Percentiles rank a stretch among this genome's conserved stretches.
These are phyloP conservation scores for Aulostomus chinensis DNA, from an alignment of 2,797 vertebrate genomes.

Conservation along the genomic window DNA sequence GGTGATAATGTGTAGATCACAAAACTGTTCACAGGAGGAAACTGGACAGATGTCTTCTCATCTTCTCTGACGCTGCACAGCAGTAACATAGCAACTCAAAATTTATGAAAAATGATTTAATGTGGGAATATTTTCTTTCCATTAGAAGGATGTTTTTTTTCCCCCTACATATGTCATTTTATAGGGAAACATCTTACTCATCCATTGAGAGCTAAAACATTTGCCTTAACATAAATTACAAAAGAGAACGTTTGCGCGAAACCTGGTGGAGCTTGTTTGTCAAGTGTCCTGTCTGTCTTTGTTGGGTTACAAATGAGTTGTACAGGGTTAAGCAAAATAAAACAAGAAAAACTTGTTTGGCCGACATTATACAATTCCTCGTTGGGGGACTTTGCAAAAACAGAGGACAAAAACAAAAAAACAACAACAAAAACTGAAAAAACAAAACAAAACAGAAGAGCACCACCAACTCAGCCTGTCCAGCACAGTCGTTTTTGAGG, in stretches of 20 bases:
- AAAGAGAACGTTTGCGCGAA: not conserved
- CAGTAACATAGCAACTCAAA: not conserved
- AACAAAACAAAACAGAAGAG: slow-evolving; percentile 18
- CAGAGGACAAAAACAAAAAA: too few species aligned
- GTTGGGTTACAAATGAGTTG: not conserved
- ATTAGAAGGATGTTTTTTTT: not conserved
- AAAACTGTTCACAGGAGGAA: slow-evolving; percentile 14
- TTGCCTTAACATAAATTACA: slow-evolving; percentile 1
- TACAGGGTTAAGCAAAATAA: not conserved
- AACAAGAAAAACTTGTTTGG: slow-evolving; percentile 5
- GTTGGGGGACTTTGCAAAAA: too few species aligned
- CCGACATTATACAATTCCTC: too few species aligned
- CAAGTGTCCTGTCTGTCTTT: not conserved
- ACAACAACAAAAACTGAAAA: too few species aligned
- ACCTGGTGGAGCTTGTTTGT: not conserved
- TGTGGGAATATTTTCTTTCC: too few species aligned
- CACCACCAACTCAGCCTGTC: slow-evolving; percentile 18
- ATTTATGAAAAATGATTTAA: not conserved
- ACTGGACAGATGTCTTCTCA: slow-evolving; percentile 1
- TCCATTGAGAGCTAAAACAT: slow-evolving; percentile 6
- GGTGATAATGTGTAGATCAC: slow-evolving; percentile 16
- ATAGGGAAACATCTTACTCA: not conserved
- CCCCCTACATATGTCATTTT: too few species aligned
- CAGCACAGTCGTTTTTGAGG: slow-evolving; percentile 43
- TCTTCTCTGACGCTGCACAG: not conserved